phyloP scores from a whole-genome alignment of 2,888 invertebrate genomes.

The Stenolophus ochropezus region DNA sequence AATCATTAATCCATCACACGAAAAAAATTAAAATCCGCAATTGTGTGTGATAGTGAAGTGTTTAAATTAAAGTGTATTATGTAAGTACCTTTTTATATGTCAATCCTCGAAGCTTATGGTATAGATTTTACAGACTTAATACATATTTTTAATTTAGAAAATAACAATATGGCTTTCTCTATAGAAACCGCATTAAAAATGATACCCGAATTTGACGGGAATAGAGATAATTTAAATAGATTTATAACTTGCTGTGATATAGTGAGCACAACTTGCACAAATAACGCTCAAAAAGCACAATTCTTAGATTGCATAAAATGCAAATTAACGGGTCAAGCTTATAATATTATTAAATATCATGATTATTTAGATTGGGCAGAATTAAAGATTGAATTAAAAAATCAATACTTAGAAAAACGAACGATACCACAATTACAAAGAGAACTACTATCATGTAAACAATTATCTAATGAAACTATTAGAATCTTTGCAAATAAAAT shows the following conservation, averaged over 20 bases:
- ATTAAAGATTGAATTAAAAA: background rate
- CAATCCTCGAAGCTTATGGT: too few relatives aligned
- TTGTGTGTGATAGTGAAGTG: too few relatives aligned
- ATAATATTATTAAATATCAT: background rate
- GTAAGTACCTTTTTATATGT: too few relatives aligned
- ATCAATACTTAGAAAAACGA: slow-evolving; percentile 25
- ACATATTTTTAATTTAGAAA: too few relatives aligned
- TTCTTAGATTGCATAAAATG: background rate
- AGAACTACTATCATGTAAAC: background rate
- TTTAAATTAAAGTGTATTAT: too few relatives aligned
- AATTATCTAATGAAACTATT: background rate
- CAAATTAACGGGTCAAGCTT: slow-evolving; percentile 10
- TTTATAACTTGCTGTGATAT: slow-evolving; percentile 35
- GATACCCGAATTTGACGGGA: slow-evolving; percentile 46
- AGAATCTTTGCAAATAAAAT: slow-evolving; percentile 6
- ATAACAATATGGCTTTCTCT: background rate
- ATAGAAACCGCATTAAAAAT: slow-evolving; percentile 14
- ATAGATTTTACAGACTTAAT: too few relatives aligned
- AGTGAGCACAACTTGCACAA: background rate
- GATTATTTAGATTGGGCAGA: background rate
- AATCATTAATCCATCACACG: too few relatives aligned
- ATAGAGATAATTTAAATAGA: background rate
- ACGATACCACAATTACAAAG: slow-evolving; percentile 14
- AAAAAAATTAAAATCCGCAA: too few relatives aligned
- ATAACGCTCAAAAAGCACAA: background rate